These are phyloP conservation scores for Calameuta idolon DNA, from an alignment of 2,888 invertebrate genomes.

Conservation along the genomic window DNA sequence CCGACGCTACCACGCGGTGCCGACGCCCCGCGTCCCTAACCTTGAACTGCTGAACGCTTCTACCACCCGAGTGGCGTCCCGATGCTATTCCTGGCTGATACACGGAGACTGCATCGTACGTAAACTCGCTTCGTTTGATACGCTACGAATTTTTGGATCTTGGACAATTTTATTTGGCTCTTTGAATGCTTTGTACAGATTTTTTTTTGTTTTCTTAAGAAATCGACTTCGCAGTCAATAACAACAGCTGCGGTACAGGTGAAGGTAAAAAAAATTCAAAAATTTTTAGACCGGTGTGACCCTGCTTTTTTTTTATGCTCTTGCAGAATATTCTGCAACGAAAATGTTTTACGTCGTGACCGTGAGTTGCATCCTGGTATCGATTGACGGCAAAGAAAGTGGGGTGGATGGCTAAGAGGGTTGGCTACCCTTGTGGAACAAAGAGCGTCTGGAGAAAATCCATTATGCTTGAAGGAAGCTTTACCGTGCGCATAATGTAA, in stretches of 20 bases:
- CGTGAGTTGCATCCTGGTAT: slow-evolving; percentile 40
- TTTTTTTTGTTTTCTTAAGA: neutral
- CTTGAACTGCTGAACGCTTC: slow-evolving; percentile 59
- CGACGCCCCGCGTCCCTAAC: slow-evolving; percentile 51
- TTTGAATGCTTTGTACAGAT: neutral
- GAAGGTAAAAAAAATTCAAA: neutral
- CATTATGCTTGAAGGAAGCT: neutral
- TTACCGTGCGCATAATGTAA: neutral
- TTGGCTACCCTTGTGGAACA: slow-evolving; percentile 46
- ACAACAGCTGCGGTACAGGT: neutral
- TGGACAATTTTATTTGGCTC: neutral
- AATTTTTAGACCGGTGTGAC: neutral
- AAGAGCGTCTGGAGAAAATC: slow-evolving; percentile 46
- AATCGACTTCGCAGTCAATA: neutral
- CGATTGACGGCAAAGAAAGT: slow-evolving; percentile 44
- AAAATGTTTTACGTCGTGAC: slow-evolving; percentile 31
- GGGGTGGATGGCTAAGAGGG: slow-evolving; percentile 46
- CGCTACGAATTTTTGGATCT: neutral
- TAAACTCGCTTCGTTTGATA: neutral
- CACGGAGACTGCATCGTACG: neutral
- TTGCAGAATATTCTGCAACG: neutral
- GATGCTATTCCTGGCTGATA: slow-evolving; percentile 33
- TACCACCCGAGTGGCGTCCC: slow-evolving; percentile 24
- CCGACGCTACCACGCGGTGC: slow-evolving; percentile 30
- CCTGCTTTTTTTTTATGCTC: neutral